phyloP scores from a whole-genome alignment of 2,888 invertebrate species.

The Drosophila pseudotakahashii region DNA sequence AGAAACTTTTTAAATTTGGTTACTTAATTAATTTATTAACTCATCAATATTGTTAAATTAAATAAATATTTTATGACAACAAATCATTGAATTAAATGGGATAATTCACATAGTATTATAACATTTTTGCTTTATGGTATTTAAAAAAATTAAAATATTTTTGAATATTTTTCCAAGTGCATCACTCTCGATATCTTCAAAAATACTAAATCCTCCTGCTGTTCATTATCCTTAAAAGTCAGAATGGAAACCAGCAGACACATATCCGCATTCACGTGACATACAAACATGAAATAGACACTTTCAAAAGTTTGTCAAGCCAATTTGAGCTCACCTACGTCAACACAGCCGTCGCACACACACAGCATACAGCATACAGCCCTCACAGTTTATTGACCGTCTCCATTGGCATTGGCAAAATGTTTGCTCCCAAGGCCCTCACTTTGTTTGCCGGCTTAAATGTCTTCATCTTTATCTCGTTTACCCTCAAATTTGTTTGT shows the following conservation, averaged over 20 bases:
- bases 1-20: too few relatives aligned
- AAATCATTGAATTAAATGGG: too few relatives aligned
- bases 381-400: constrained; percentile 47
- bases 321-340: constrained; percentile 42
- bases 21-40: too few relatives aligned
- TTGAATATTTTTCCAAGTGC: not conserved
- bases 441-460: constrained; percentile 65
- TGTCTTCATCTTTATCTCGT: constrained; percentile 60
- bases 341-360: constrained; percentile 18
- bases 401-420: constrained; percentile 29
- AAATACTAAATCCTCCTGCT: constrained; percentile 11
- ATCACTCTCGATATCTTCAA: not conserved
- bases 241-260: constrained; percentile 8
- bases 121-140: too few relatives aligned
- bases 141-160: too few relatives aligned
- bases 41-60: too few relatives aligned
- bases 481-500: constrained; percentile 68
- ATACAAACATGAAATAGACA: constrained; percentile 38
- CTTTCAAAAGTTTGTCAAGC: constrained; percentile 39
- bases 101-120: too few relatives aligned
- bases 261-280: constrained; percentile 19
- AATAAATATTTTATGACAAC: too few relatives aligned
- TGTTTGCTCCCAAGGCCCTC: constrained; percentile 35
- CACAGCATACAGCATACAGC: constrained; percentile 2
- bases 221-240: constrained; percentile 21